Evolutionary conservation across 1,140 invertebrate genomes (phyloP), one percentile per base, ranked within the genome.

Genomic region (Spodoptera litura): DNA sequence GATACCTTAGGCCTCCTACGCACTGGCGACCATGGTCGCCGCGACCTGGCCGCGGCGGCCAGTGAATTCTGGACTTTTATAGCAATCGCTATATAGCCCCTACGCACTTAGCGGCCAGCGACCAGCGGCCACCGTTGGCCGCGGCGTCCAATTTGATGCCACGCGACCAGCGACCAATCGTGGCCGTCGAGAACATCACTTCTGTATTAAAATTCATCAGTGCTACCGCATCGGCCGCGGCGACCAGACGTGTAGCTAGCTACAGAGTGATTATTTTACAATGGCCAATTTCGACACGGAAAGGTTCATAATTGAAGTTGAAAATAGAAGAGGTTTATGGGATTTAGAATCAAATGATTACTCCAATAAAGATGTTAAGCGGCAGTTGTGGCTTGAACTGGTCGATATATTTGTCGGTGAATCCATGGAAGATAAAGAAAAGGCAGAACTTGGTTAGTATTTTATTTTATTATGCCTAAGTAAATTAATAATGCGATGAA

Each of bases 91-190:
- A 31, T 53, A 53, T 53, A 53, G 51, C 51, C 51, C 62, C 53
- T 68, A 72, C 53, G 70, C 70, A 72, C 70, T 72, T 72, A 72
- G 70, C 70, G 70, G 70, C 70, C 53, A 72, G 70, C 70, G 70
- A 72, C 70, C 52, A 70, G 66, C 66, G 66, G 70, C 70, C 70
- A 72, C 70, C 70, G 52, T 72, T 72, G 51, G 70, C 70, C 51
- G 70, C 70, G 70, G 70, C 70, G 70, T 72, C 70, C 53, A 72
- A 72, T 56, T 72, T 72, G 70, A 72, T 72, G 70, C 70, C 51
- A 53, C 51, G 51, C 51, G 51, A 53, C 51, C 51, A 53, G 51
- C 51, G 51, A 53, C 51, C 51, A 53, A 53, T 53, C 51, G 51
- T 53, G 51, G 51, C 51, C 51, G 51, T 53, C 51, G 51, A 53